Percentiles rank a stretch among this genome's conserved stretches.
These are phyloP conservation scores for Pseudochromis fuscus DNA, from an alignment of 2,797 vertebrate genomes.

Conservation along the genomic window DNA sequence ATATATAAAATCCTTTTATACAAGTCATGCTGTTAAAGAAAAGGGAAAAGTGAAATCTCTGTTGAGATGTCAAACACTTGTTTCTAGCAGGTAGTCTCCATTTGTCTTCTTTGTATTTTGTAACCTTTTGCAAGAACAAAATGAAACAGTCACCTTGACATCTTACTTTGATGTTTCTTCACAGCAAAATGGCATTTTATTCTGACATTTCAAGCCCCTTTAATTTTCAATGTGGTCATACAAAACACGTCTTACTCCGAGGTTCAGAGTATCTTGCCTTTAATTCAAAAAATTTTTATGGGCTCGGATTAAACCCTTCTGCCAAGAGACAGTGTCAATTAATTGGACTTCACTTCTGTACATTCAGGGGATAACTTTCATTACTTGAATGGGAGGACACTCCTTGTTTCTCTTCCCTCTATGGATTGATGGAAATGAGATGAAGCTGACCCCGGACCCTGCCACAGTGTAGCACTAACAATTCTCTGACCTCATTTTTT, in stretches of 20 bases:
- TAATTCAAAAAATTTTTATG: constrained; percentile 37
- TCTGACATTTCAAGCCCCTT: constrained; percentile 63
- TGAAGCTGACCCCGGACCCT: constrained; percentile 66
- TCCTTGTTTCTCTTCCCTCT: constrained; percentile 60
- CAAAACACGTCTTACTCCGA: constrained; percentile 28
- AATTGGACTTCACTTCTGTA: constrained; percentile 66
- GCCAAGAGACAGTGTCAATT: constrained; percentile 72
- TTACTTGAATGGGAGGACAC: constrained; percentile 66
- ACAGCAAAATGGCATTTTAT: constrained; percentile 57
- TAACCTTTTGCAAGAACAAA: constrained; percentile 67
- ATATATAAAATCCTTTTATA: constrained; percentile 2
- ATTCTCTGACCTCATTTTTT: constrained; percentile 74
- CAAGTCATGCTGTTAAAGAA: not conserved
- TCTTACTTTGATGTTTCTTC: constrained; percentile 64
- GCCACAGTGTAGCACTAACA: constrained; percentile 51
- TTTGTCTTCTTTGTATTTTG: constrained; percentile 54
- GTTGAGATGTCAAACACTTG: constrained; percentile 25
- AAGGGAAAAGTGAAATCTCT: constrained; percentile 10
- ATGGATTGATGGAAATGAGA: constrained; percentile 74
- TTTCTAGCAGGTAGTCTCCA: constrained; percentile 29
- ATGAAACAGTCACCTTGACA: constrained; percentile 71
- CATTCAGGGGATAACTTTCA: constrained; percentile 64
- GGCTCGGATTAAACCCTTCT: constrained; percentile 60
- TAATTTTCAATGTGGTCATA: constrained; percentile 49
- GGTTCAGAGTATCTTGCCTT: constrained; percentile 51